Conservation (phyloP, 53 echinoderm and acorn worm genomes). For the Henricia sp. region DNA sequence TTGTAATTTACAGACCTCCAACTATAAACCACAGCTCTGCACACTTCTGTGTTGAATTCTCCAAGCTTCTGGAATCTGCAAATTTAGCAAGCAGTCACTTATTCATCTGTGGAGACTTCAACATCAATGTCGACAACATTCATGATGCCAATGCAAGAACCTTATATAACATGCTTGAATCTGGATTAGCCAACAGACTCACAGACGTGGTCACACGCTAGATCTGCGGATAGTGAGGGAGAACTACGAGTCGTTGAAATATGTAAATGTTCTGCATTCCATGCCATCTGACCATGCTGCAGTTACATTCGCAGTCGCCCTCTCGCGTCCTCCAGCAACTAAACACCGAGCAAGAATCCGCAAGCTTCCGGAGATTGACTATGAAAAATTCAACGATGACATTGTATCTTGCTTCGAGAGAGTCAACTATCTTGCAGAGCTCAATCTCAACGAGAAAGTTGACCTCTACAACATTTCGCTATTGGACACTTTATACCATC, state of each 20-base stretch:
- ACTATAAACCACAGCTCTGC: neutral
- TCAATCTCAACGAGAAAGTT: no score
- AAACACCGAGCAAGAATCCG: neutral
- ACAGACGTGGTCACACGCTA: neutral
- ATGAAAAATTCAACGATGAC: neutral
- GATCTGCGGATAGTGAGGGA: neutral
- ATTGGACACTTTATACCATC: neutral
- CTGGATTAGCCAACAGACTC: neutral
- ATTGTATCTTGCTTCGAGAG: no score
- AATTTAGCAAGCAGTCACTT: neutral
- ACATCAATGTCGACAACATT: no score
- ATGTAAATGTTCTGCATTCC: no score
- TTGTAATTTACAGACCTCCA: neutral
- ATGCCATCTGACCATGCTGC: neutral
- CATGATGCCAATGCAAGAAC: no score
- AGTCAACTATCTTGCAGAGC: no score
- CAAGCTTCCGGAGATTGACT: neutral
- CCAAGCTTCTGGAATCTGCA: neutral
- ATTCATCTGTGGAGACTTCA: no score
- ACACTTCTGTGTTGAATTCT: neutral
- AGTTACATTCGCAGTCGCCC: neutral
- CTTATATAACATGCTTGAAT: no score
- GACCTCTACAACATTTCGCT: no score
- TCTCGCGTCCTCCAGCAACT: neutral
- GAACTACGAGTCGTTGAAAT: no score